Evolutionary conservation across 2,797 vertebrate genomes (phyloP).

Genomic region (Acanthornis magna): DNA sequence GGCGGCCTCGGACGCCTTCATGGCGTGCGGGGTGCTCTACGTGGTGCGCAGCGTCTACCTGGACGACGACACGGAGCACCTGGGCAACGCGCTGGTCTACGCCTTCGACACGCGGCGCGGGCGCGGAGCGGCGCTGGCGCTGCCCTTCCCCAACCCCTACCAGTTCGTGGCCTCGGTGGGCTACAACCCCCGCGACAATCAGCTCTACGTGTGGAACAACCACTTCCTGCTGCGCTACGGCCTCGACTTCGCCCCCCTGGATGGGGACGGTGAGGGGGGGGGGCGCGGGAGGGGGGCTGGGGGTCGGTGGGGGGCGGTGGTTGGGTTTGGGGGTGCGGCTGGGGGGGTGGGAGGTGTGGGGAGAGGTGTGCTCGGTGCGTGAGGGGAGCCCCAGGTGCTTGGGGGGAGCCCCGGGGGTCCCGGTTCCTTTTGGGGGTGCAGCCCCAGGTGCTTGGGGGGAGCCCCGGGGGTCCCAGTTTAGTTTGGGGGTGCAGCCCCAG

Average conservation of each 20-base stretch:
- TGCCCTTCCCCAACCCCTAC: slow-evolving; percentile 93
- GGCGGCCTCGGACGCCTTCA: slow-evolving; percentile 93
- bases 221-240: slow-evolving; percentile 90
- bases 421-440: not conserved
- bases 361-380: too few relatives aligned
- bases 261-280: slow-evolving; percentile 64
- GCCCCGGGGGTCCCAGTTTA: too few relatives aligned
- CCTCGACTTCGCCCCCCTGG: slow-evolving; percentile 87
- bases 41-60: slow-evolving; percentile 91
- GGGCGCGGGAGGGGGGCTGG: too few relatives aligned
- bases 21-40: slow-evolving; percentile 94
- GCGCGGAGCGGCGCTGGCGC: slow-evolving; percentile 80
- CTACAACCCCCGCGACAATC: slow-evolving; percentile 95
- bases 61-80: slow-evolving; percentile 91
- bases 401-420: not conserved
- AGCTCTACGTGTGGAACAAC: slow-evolving; percentile 97
- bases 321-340: too few relatives aligned
- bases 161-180: slow-evolving; percentile 93
- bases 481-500: too few relatives aligned
- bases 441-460: too few relatives aligned
- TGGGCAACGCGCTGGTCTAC: slow-evolving; percentile 87
- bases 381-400: too few relatives aligned
- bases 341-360: too few relatives aligned
- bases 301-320: too few relatives aligned
- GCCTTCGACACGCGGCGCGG: slow-evolving; percentile 90